phyloP scores from a whole-genome alignment of 2,797 vertebrate genomes.

The Rhinophrynus dorsalis region DNA sequence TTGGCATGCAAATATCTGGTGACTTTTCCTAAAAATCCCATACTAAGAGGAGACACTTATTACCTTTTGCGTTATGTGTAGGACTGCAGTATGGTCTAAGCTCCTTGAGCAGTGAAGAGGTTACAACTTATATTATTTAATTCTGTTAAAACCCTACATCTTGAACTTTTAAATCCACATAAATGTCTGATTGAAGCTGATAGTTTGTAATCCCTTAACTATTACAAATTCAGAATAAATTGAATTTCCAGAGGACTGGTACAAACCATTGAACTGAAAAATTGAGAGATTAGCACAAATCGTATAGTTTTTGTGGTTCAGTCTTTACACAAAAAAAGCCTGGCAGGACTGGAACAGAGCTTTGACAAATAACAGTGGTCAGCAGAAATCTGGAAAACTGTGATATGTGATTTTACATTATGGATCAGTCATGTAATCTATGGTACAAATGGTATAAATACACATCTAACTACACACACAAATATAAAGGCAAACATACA shows the following conservation, averaged over 20 bases:
- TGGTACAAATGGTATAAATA: too few species aligned
- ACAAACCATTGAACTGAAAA: conserved; percentile 45
- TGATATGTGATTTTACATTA: conserved; percentile 27
- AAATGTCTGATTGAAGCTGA: conserved; percentile 39
- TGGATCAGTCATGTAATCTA: neutral
- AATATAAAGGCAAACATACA: too few species aligned
- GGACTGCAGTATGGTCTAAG: conserved; percentile 15
- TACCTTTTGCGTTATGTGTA: too few species aligned
- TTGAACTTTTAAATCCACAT: conserved; percentile 35
- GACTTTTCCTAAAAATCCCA: too few species aligned
- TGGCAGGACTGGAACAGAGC: conserved; percentile 22
- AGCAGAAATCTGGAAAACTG: conserved; percentile 27
- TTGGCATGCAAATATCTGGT: too few species aligned
- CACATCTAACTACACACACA: too few species aligned
- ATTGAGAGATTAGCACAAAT: conserved; percentile 43
- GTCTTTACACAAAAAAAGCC: conserved; percentile 29
- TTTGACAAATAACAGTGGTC: conserved; percentile 31
- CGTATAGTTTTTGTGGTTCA: conserved; percentile 28
- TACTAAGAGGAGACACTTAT: too few species aligned
- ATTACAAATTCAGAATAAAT: conserved; percentile 45
- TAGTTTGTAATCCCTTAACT: conserved; percentile 37
- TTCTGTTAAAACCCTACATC: conserved; percentile 35
- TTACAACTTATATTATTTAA: conserved; percentile 33
- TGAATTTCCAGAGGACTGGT: conserved; percentile 44
- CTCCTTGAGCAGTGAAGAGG: conserved; percentile 37